phyloP scores from a whole-genome alignment of 2,888 invertebrate genomes.

The Nomada flava region DNA sequence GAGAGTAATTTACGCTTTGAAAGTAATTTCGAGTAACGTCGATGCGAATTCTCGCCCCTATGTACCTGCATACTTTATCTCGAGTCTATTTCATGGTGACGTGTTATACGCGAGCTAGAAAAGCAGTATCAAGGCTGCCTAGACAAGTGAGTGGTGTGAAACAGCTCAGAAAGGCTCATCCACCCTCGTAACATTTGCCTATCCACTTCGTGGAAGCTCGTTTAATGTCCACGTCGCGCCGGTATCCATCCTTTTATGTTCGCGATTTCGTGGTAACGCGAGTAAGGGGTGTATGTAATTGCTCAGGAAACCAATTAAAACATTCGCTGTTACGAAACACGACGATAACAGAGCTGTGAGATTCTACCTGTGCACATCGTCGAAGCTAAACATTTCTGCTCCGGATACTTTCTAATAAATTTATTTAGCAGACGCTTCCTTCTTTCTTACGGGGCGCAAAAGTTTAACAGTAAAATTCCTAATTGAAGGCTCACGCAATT shows the following conservation, averaged over 20 bases:
- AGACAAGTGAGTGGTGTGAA: constrained; percentile 40
- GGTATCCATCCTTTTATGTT: not conserved
- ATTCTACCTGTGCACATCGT: no score
- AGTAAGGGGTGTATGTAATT: not conserved
- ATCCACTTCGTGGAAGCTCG: constrained; percentile 40
- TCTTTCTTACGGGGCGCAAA: not conserved
- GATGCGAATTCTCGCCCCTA: not conserved
- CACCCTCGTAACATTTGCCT: constrained; percentile 44
- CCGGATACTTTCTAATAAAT: no score
- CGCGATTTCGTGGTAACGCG: not conserved
- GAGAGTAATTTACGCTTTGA: not conserved
- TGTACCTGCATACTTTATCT: not conserved
- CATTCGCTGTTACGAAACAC: not conserved
- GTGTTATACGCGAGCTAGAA: constrained; percentile 28
- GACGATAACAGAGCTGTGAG: not conserved
- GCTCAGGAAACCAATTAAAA: not conserved
- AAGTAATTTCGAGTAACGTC: not conserved
- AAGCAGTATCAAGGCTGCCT: constrained; percentile 24
- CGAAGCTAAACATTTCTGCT: no score
- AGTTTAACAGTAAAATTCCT: not conserved
- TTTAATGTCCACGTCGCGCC: constrained; percentile 33
- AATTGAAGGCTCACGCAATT: not conserved
- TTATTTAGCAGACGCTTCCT: no score
- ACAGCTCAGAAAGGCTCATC: constrained; percentile 55
- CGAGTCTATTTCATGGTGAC: constrained; percentile 17